Base-by-base conservation (phyloP, 2,888 invertebrate genomes). In the Lycocerus yunnanus region DNA sequence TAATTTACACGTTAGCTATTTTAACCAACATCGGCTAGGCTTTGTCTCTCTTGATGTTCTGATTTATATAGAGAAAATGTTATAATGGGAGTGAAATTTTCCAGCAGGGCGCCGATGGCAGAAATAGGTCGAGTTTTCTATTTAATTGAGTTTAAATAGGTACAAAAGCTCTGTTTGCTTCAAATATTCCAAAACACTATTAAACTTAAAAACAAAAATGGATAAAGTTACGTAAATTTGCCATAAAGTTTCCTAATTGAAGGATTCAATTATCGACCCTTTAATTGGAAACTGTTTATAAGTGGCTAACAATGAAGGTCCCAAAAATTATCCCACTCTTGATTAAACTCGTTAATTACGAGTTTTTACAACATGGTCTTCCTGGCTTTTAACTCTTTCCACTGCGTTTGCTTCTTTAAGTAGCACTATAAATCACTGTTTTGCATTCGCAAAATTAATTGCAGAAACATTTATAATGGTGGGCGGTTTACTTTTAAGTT, bases 371-470 rank as follows among this genome's bases (percentile, higher is more conserved):
- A 2, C 43, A 43, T 43, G 4, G 43, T 43, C 4, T 43, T 43
- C n/a, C n/a, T n/a, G 43, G 6, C 43, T 43, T 21, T 43, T 6
- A n/a, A 43, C 43, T 43, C 43, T 65, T 65, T 65, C 65, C 14
- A 65, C 14, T 66, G 20, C 69, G 58, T 58, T 69, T 60, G 68
- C 66, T 63, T 66, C 66, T 73, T 65, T 68, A 69, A 59, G 60
- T 20, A 24, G 15, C 16, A 18, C 60, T 15, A 71, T 74, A 74
- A 74, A 74, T 74, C 74, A 68, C 68, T 63, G 70, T 63, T 71
- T 67, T 65, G 61, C 43, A 71, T 70, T 69, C 27, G 15, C 3
- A 69, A 69, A 72, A 74, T 74, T 71, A 74, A 74, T 74, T 74
- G 71, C 69, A 67, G 68, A 68, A 68, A 20, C 71, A 69, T 58